phyloP scores from a whole-genome alignment of 2,113 vertebrate genomes.

The Rhodinocichla rosea region DNA sequence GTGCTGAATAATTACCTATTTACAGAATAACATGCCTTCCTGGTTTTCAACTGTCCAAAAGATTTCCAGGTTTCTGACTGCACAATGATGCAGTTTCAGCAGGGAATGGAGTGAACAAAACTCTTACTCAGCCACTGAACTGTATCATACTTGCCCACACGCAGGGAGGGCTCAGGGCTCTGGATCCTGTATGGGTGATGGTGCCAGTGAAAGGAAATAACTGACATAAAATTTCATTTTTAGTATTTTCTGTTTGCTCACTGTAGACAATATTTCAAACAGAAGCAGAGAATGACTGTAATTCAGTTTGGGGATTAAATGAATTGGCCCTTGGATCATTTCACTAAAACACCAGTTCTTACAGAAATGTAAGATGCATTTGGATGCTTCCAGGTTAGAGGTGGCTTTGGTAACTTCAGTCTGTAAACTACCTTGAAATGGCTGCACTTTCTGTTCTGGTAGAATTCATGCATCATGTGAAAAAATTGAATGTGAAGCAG shows the following conservation, averaged over 20 bases:
- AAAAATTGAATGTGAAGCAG: neutral
- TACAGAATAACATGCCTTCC: neutral
- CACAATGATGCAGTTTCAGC: neutral
- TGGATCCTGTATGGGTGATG: neutral
- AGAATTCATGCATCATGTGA: neutral
- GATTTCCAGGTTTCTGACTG: neutral
- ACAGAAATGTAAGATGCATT: neutral
- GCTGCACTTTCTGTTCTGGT: neutral
- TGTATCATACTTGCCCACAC: too few species aligned
- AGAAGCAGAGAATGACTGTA: neutral
- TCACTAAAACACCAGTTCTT: neutral
- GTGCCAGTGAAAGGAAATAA: neutral
- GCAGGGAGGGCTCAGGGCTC: neutral
- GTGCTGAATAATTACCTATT: neutral
- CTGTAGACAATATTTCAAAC: neutral
- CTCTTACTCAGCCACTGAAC: neutral
- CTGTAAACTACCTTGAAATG: neutral
- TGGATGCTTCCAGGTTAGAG: neutral
- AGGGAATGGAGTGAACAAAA: neutral
- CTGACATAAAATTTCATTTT: neutral
- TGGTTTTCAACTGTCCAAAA: neutral
- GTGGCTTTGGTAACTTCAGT: neutral
- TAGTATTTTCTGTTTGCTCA: neutral
- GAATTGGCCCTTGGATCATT: neutral
- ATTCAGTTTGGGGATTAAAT: neutral